These are phyloP conservation scores for Chrysopilus asiliformis DNA, from an alignment of 2,888 invertebrate species.

Conservation along the genomic window DNA sequence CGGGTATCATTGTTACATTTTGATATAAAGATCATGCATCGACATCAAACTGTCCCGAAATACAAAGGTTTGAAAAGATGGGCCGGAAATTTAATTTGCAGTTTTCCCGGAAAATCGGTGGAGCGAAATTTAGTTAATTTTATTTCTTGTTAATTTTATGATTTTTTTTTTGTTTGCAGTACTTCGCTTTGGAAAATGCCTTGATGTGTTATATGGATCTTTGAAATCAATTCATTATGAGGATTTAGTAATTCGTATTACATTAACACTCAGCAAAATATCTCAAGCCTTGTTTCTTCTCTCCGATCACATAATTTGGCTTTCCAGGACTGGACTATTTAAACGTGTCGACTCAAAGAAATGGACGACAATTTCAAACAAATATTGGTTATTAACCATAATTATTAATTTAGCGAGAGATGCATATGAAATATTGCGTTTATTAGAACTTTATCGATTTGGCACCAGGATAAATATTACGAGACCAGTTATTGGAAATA, in stretches of 20 bases:
- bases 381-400: slow-evolving; percentile 76
- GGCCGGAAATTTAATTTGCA: no score
- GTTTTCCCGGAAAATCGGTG: no score
- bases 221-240: slow-evolving; percentile 57
- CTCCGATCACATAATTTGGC: slow-evolving; percentile 78
- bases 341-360: slow-evolving; percentile 53
- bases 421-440: slow-evolving; percentile 63
- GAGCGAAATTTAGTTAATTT: no score
- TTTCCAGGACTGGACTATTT: slow-evolving; percentile 57
- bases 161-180: slow-evolving; percentile 54
- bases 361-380: slow-evolving; percentile 60
- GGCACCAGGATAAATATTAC: slow-evolving; percentile 23
- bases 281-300: slow-evolving; percentile 65
- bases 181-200: slow-evolving; percentile 68
- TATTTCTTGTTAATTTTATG: no score
- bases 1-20: no score
- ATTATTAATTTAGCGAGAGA: slow-evolving; percentile 69
- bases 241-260: slow-evolving; percentile 53
- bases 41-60: no score
- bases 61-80: no score
- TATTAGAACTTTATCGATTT: slow-evolving; percentile 39
- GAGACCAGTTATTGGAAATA: slow-evolving; percentile 18
- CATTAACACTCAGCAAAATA: slow-evolving; percentile 65
- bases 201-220: slow-evolving; percentile 66
- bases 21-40: no score